Percentiles rank a stretch among this genome's conserved stretches.
These are phyloP conservation scores for Holacanthella duospinosa DNA, from an alignment of 2,888 invertebrate species.

Conservation along the genomic window DNA sequence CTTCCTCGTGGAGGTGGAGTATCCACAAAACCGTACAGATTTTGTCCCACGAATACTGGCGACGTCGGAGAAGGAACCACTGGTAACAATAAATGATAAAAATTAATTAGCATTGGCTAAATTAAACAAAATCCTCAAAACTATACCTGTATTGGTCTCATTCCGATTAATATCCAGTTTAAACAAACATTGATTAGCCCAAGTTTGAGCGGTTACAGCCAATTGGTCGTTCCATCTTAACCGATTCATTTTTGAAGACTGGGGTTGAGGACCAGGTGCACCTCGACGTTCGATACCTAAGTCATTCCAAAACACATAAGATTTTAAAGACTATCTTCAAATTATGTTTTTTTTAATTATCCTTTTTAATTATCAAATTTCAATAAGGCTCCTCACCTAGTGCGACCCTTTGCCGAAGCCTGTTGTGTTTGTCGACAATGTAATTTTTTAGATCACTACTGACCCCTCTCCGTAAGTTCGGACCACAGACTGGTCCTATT, in stretches of 20 bases:
- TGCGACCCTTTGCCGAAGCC: neutral
- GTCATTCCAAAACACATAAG: neutral
- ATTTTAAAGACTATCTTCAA: neutral
- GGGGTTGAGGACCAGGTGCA: neutral
- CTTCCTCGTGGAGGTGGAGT: neutral
- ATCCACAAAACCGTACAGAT: neutral
- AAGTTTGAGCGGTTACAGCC: neutral
- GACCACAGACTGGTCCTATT: conserved; percentile 62
- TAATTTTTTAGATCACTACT: neutral
- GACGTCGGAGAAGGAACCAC: neutral
- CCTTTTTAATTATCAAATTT: neutral
- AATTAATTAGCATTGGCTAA: too few species aligned
- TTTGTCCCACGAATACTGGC: neutral
- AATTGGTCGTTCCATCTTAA: neutral
- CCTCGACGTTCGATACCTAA: neutral
- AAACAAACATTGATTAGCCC: conserved; percentile 6
- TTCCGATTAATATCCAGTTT: neutral
- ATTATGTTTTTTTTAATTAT: neutral
- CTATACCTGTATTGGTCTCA: neutral
- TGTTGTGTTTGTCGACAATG: neutral
- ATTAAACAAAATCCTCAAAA: neutral
- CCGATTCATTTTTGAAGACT: neutral
- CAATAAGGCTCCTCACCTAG: neutral
- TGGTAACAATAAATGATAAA: neutral
- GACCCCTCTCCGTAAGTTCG: neutral